These are phyloP conservation scores for Microctenopoma lineatum DNA, from an alignment of 2,797 vertebrate genomes.

Conservation along the genomic window DNA sequence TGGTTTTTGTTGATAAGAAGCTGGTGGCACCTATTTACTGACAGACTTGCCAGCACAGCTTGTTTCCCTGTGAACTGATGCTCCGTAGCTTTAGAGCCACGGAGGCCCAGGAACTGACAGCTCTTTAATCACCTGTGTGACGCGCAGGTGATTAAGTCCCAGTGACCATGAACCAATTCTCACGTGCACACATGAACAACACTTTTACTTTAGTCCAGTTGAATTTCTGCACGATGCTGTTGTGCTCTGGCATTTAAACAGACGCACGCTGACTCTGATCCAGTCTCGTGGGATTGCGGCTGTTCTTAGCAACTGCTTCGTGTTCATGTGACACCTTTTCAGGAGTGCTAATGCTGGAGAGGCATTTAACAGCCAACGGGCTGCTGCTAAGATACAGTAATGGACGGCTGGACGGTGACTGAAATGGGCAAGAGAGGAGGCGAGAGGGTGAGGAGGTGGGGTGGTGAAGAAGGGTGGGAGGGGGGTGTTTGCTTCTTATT, in stretches of 20 bases:
- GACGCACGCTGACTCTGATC: conserved; percentile 9
- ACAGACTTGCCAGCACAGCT: too few relatives aligned
- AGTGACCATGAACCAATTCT: too few relatives aligned
- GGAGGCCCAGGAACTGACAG: too few relatives aligned
- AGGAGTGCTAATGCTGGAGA: conserved; percentile 80
- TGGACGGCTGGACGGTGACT: conserved; percentile 69
- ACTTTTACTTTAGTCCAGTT: neutral
- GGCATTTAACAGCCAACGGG: conserved; percentile 72
- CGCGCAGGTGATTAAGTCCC: too few relatives aligned
- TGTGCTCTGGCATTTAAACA: neutral
- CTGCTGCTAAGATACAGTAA: conserved; percentile 65
- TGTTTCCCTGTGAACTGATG: too few relatives aligned
- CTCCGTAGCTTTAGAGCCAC: too few relatives aligned
- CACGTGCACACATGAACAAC: too few relatives aligned
- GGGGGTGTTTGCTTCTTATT: conserved; percentile 52
- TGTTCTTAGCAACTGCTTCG: conserved; percentile 65
- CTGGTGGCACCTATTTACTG: too few relatives aligned
- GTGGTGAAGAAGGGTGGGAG: conserved; percentile 18
- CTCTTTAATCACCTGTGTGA: too few relatives aligned
- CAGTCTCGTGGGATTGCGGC: conserved; percentile 33
- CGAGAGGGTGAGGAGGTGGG: neutral
- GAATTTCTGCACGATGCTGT: neutral
- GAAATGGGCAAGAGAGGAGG: conserved; percentile 10
- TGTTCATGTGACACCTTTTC: conserved; percentile 78
- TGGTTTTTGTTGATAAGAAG: too few relatives aligned